These are phyloP conservation scores for Campoplex nolae DNA, from an alignment of 2,888 invertebrate species.

Conservation along the genomic window DNA sequence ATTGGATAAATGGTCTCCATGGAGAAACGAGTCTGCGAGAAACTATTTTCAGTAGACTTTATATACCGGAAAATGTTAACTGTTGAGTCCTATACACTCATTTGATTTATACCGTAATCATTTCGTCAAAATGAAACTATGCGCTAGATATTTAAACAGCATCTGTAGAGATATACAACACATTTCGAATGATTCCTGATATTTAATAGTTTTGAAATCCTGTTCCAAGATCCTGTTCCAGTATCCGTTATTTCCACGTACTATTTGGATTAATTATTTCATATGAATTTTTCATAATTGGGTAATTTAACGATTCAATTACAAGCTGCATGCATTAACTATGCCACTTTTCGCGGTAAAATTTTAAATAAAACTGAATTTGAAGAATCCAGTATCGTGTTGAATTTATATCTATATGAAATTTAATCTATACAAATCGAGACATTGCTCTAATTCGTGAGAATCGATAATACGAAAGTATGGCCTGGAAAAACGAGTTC, in stretches of 20 bases:
- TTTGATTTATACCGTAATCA: not conserved
- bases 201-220: not conserved
- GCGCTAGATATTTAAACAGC: not conserved
- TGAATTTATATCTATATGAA: conserved; percentile 14
- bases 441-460: conserved; percentile 39
- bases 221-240: not conserved
- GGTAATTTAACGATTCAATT: too few relatives aligned
- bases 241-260: too few relatives aligned
- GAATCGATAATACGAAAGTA: conserved; percentile 31
- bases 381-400: not conserved
- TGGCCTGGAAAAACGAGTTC: conserved; percentile 6
- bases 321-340: too few relatives aligned
- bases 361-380: not conserved
- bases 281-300: too few relatives aligned
- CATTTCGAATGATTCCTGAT: not conserved
- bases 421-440: conserved; percentile 4
- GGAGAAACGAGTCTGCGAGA: conserved; percentile 59
- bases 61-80: conserved; percentile 36
- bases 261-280: too few relatives aligned
- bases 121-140: not conserved
- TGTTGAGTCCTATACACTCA: not conserved
- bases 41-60: conserved; percentile 44
- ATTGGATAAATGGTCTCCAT: conserved; percentile 75
- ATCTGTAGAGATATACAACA: not conserved
- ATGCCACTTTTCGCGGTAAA: not conserved